phyloP scores from a whole-genome alignment of 2,888 invertebrate species.

The Brachynemurus nebulosus region DNA sequence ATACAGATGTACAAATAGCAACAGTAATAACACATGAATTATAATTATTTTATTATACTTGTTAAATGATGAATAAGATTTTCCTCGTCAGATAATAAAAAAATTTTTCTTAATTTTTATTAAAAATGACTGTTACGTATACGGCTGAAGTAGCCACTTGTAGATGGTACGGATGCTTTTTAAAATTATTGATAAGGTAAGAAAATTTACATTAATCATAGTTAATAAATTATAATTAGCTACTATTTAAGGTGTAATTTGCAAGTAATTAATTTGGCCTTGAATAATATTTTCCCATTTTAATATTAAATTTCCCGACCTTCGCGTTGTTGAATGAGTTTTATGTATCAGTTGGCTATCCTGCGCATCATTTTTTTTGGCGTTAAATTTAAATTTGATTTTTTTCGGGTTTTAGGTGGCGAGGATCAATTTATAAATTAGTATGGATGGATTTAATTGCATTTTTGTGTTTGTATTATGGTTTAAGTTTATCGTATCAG shows the following conservation, averaged over 20 bases:
- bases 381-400: slow-evolving; percentile 8
- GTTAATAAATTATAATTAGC: no score
- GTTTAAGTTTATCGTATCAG: slow-evolving; percentile 65
- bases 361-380: background rate
- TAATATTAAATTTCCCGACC: background rate
- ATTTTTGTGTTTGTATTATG: slow-evolving; percentile 65
- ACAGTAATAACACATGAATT: no score
- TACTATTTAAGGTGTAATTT: background rate
- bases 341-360: background rate
- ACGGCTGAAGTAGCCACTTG: slow-evolving; percentile 78
- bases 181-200: slow-evolving; percentile 71
- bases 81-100: no score
- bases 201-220: slow-evolving; percentile 14
- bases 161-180: slow-evolving; percentile 74
- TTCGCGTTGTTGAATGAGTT: background rate
- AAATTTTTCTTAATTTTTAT: no score
- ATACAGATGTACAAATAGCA: no score
- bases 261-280: slow-evolving; percentile 1
- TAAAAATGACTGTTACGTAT: slow-evolving; percentile 72
- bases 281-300: background rate
- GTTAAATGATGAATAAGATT: no score
- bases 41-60: no score
- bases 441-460: slow-evolving; percentile 80
- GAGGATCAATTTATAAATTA: slow-evolving; percentile 87
- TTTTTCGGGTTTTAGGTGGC: slow-evolving; percentile 58